phyloP scores from a whole-genome alignment of 2,888 invertebrate species.

The Hydrotaea cyrtoneurina region DNA sequence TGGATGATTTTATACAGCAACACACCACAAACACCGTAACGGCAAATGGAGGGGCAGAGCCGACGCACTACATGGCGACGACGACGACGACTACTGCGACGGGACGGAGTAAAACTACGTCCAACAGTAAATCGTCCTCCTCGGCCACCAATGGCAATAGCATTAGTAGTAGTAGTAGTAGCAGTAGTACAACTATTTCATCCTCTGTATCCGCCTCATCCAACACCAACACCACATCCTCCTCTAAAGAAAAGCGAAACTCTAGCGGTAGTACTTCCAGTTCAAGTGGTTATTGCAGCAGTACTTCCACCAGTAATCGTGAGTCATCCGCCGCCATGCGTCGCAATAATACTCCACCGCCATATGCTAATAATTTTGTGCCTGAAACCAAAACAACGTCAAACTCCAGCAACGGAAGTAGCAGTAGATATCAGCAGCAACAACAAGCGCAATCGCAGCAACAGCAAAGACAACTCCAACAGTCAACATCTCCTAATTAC shows the following conservation, averaged over 20 bases:
- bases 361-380: conserved; percentile 69
- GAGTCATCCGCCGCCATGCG: conserved; percentile 63
- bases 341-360: conserved; percentile 69
- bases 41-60: conserved; percentile 46
- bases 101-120: conserved; percentile 59
- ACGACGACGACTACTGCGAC: conserved; percentile 42
- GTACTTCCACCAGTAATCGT: conserved; percentile 70
- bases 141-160: conserved; percentile 17
- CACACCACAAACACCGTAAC: conserved; percentile 8
- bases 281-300: conserved; percentile 68
- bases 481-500: conserved; percentile 46
- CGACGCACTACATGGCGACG: conserved; percentile 18
- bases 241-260: conserved; percentile 72
- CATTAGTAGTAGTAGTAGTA: conserved; percentile 37
- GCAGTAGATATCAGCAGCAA: conserved; percentile 67
- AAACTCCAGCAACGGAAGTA: conserved; percentile 60
- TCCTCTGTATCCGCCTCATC: conserved; percentile 54
- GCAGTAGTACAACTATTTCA: conserved; percentile 44
- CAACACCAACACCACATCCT: not conserved
- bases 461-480: conserved; percentile 41
- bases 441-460: conserved; percentile 63
- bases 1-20: conserved; percentile 76
- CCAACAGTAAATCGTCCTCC: conserved; percentile 55
- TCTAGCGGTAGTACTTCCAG: conserved; percentile 71
- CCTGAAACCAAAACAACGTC: conserved; percentile 65